Base-by-base conservation (phyloP, 2,888 invertebrate genomes). In the Latrodectus elegans region DNA sequence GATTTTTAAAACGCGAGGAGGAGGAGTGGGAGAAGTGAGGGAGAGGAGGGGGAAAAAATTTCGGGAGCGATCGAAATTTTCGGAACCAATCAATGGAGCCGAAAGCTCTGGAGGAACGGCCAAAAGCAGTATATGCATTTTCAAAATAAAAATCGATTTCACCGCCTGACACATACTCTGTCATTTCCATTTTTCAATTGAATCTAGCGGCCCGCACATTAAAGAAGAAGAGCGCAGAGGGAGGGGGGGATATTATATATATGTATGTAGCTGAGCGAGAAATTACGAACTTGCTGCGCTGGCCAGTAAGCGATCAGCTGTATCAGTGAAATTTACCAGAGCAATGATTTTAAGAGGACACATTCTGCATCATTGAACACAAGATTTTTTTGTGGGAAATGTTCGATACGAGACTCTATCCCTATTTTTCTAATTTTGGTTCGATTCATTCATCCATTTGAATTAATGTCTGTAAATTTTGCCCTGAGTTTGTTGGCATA, bases 141-240 rank as follows among this genome's bases (percentile, higher is more conserved):
- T 60, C 74, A 80, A 85, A 85, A 79, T 85, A 85, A 83, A 83
- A 85, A 85, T 85, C 85, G 85, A 85, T 85, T 75, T 70, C 55
- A 70, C 79, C 70, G 65, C 51, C 65, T 74, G 68, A 73, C 78
- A 79, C 79, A 75, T 74, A 85, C 85, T 85, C 75, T 79, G 85
- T 85, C 79, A 85, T 85, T 85, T 71, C 79, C 79, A 80, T 79
- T 68, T 79, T 73, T 79, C 78, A 83, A 83, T 83, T 77, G 83
- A 83, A 83, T 76, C 83, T 76, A 55, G 17, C n/a, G 60, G 71
- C 70, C 68, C 71, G 71, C 17, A 64, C 70, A 76, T 38, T 15
- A 15, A 15, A 49, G 26, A 26, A 49, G 49, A 9, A 70, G 26
- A 26, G 10, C 55, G 10, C 55, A 12, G 38, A 71, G 22, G 55